phyloP scores from a whole-genome alignment of 1,140 invertebrate genomes.

The Cotesia glomerata region DNA sequence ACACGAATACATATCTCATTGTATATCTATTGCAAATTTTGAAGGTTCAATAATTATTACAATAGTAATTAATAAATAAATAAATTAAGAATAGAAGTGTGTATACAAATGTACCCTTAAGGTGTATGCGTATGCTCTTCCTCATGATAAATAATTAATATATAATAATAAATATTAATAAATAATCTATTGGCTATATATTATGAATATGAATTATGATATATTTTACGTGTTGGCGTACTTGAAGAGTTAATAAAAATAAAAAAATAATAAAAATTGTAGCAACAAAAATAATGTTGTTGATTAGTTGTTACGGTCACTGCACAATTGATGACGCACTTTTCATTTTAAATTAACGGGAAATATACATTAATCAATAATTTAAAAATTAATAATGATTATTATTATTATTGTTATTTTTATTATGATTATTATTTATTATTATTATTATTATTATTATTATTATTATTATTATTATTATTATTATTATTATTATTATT shows the following conservation, averaged over 20 bases:
- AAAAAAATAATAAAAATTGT: background rate
- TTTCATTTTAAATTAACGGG: constrained; percentile 9
- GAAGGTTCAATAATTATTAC: too few relatives aligned
- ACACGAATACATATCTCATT: constrained; percentile 28
- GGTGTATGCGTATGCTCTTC: constrained; percentile 17
- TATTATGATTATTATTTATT: too few relatives aligned
- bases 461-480: too few relatives aligned
- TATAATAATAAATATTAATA: too few relatives aligned
- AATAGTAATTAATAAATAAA: background rate
- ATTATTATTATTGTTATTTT: background rate
- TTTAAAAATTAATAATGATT: background rate
- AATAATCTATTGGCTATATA: constrained; percentile 14
- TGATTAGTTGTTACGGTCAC: constrained; percentile 29
- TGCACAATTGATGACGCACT: constrained; percentile 32
- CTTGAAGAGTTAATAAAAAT: background rate
- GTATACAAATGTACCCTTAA: background rate
- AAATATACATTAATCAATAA: constrained; percentile 12
- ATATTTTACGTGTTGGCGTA: background rate
- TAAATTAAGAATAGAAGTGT: constrained; percentile 3
- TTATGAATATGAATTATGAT: background rate
- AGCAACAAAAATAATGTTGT: constrained; percentile 21
- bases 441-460: too few relatives aligned
- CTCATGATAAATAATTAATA: background rate
- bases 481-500: too few relatives aligned
- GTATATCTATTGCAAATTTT: constrained; percentile 10